Evolutionary conservation across 2,888 invertebrate genomes (phyloP).

Genomic region (Pardosa pseudoannulata): DNA sequence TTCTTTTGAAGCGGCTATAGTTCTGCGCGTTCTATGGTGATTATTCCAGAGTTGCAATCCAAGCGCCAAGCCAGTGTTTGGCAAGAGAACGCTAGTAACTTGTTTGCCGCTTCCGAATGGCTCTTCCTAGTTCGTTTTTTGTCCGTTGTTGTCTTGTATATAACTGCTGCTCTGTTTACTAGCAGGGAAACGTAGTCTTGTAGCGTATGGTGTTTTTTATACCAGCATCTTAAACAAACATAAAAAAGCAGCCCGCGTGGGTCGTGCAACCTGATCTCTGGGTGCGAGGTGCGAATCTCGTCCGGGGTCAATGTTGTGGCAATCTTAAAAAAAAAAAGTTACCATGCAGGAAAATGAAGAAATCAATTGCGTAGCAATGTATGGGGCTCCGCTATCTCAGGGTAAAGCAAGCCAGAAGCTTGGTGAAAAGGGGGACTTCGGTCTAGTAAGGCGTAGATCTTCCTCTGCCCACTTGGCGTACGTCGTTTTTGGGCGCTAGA

Average conservation of each 20-base stretch:
- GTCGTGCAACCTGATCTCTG: conserved; percentile 33
- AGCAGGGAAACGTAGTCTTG: conserved; percentile 69
- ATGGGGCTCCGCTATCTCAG: conserved; percentile 69
- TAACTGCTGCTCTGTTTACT: conserved; percentile 69
- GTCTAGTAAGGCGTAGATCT: not conserved
- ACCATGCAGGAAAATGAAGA: conserved; percentile 27
- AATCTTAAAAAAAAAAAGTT: conserved; percentile 39
- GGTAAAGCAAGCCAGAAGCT: conserved; percentile 65
- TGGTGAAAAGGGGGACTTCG: conserved; percentile 33
- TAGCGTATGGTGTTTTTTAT: conserved; percentile 71
- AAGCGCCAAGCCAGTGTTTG: conserved; percentile 65
- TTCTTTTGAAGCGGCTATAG: conserved; percentile 56
- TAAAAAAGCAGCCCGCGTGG: conserved; percentile 49
- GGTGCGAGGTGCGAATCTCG: not conserved
- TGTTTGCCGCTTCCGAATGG: conserved; percentile 69
- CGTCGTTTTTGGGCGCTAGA: not conserved
- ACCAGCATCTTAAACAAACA: conserved; percentile 43
- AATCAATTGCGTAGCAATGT: conserved; percentile 39
- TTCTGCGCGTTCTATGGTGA: conserved; percentile 72
- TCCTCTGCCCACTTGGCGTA: not conserved
- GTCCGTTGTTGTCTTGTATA: conserved; percentile 71
- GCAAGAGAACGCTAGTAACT: conserved; percentile 71
- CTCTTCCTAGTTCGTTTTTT: conserved; percentile 67
- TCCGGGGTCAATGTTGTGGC: conserved; percentile 20
- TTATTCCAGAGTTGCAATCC: conserved; percentile 61